Evolutionary conservation across 2,113 vertebrate species (phyloP).

Genomic region (Pangasianodon gigas): DNA sequence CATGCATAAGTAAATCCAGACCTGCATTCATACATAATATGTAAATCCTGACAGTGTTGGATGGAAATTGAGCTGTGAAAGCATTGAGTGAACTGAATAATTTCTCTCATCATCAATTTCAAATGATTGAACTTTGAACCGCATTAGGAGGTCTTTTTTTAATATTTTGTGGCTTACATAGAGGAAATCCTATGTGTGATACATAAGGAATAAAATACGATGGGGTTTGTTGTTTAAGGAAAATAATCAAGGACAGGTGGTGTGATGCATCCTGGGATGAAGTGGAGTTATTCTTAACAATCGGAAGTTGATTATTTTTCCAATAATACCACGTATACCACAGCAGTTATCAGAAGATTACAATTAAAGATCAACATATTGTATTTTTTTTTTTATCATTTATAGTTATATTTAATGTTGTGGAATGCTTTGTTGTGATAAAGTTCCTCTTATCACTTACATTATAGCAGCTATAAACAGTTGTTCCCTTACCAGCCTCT

Average conservation of each 20-base stretch:
- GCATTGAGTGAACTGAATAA: constrained; percentile 11
- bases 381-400: not conserved
- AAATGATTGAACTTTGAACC: constrained; percentile 15
- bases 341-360: not conserved
- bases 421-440: not conserved
- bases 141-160: not conserved
- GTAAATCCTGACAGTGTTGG: constrained; percentile 25
- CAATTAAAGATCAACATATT: not conserved
- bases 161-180: not conserved
- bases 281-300: not conserved
- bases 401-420: too few species aligned
- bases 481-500: not conserved
- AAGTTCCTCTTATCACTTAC: not conserved
- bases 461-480: not conserved
- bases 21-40: constrained; percentile 39
- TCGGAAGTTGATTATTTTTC: not conserved
- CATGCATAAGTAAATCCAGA: constrained; percentile 37
- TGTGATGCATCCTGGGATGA: not conserved
- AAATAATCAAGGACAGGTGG: not conserved
- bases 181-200: not conserved
- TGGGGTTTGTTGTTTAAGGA: not conserved
- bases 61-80: constrained; percentile 23
- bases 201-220: not conserved
- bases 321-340: not conserved
- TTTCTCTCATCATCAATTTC: constrained; percentile 15